A percentile compares a stretch with the other conserved stretches of the same genome.
Conservation (phyloP, 2,113 vertebrate genomes). For the Malurus cyaneus region DNA sequence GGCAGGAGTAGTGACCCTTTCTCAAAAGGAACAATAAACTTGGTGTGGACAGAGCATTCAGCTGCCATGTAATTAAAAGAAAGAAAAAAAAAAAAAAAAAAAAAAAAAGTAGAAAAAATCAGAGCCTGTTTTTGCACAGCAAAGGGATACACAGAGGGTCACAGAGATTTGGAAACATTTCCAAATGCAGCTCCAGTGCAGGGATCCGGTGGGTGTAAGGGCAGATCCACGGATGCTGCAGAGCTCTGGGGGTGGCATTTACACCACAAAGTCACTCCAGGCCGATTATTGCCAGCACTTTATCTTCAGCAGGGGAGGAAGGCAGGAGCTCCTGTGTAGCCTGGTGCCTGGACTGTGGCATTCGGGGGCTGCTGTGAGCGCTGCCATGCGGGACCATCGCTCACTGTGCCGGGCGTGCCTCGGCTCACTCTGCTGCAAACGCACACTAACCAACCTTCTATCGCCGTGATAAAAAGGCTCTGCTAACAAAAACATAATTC, state of each 20-base stretch:
- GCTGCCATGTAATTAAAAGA: not conserved
- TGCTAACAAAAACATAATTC: not conserved
- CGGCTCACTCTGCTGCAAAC: not conserved
- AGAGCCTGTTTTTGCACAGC: not conserved
- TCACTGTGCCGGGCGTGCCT: not conserved
- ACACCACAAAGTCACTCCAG: not conserved
- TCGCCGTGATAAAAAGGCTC: not conserved
- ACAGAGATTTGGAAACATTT: not conserved
- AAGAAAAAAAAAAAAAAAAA: not conserved
- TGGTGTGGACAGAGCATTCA: not conserved
- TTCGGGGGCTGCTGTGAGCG: not conserved
- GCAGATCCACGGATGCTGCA: not conserved
- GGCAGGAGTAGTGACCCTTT: not conserved
- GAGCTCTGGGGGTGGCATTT: not conserved
- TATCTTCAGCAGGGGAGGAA: not conserved
- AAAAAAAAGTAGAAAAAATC: not conserved
- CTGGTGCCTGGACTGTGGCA: not conserved
- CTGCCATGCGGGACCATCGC: not conserved
- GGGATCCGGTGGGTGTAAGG: not conserved
- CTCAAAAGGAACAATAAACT: not conserved
- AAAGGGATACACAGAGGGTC: not conserved
- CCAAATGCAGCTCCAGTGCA: not conserved
- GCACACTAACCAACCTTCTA: fast-evolving
- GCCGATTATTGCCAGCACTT: not conserved
- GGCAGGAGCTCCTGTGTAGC: not conserved